Conservation (phyloP, 2,797 vertebrate genomes). For the Lepilemur ruficaudatus region DNA sequence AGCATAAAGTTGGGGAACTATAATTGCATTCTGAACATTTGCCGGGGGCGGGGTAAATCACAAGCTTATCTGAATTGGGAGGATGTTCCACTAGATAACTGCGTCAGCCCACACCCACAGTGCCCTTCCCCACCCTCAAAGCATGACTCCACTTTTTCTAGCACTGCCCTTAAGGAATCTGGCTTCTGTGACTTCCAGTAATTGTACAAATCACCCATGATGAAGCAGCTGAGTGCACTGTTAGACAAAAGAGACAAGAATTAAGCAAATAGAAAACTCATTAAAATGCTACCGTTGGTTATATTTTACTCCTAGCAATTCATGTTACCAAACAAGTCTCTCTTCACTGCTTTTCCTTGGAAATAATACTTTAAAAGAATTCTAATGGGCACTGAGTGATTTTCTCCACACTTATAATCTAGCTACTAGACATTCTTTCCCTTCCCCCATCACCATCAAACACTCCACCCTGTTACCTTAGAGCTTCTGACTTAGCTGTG, state of each 20-base stretch:
- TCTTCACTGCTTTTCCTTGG: neutral
- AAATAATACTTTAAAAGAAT: conserved; percentile 46
- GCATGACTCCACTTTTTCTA: conserved; percentile 76
- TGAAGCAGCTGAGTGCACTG: conserved; percentile 46
- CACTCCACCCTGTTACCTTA: conserved; percentile 80
- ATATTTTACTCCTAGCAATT: conserved; percentile 48
- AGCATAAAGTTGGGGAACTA: conserved; percentile 63
- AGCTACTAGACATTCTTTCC: conserved; percentile 50
- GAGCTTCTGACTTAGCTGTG: conserved; percentile 69
- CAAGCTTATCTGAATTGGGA: neutral
- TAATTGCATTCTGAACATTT: neutral
- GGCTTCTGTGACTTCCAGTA: conserved; percentile 68
- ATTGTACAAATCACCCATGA: conserved; percentile 54
- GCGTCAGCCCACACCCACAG: conserved; percentile 64
- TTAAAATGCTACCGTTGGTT: conserved; percentile 27
- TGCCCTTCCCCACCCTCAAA: conserved; percentile 49
- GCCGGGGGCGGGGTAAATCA: neutral
- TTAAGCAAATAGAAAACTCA: conserved; percentile 58
- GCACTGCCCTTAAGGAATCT: conserved; percentile 60
- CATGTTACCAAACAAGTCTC: conserved; percentile 40
- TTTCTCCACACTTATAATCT: conserved; percentile 39
- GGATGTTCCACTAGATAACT: conserved; percentile 52
- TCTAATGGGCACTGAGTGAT: conserved; percentile 5
- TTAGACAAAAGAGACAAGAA: conserved; percentile 69
- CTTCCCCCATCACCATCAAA: conserved; percentile 58